phyloP scores from a whole-genome alignment of 2,797 vertebrate species.

The Falco concolor region DNA sequence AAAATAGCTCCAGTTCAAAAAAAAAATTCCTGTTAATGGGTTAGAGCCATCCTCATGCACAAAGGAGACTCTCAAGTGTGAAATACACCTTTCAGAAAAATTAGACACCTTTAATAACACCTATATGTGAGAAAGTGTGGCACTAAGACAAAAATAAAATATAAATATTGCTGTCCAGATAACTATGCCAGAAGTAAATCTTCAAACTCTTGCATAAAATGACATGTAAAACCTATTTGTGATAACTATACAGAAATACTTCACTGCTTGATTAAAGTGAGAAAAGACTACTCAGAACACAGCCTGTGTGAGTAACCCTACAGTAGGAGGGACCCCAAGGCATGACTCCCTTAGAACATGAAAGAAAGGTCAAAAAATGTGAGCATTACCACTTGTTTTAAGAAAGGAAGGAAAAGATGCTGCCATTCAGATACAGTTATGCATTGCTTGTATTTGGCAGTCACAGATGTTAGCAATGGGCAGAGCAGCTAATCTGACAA shows the following conservation, averaged over 20 bases:
- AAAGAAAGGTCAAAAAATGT: neutral
- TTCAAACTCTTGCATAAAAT: neutral
- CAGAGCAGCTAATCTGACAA: neutral
- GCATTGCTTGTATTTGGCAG: neutral
- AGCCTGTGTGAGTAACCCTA: neutral
- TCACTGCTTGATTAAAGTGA: neutral
- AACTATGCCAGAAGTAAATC: neutral
- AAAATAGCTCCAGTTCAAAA: conserved; percentile 4
- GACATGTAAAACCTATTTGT: neutral
- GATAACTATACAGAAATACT: neutral
- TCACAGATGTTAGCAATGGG: neutral
- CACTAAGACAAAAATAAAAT: conserved; percentile 11
- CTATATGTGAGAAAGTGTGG: neutral
- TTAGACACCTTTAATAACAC: neutral
- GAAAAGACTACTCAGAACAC: neutral
- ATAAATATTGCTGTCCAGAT: neutral
- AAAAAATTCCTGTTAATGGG: neutral
- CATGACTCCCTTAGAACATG: neutral
- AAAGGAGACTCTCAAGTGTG: neutral
- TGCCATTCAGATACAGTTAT: neutral
- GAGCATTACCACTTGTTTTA: neutral
- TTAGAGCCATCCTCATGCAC: neutral
- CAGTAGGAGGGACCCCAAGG: neutral
- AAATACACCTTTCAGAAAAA: conserved; percentile 31
- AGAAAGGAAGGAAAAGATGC: neutral